Evolutionary conservation across 1,140 invertebrate species (phyloP).

Genomic region (Euura lappo): DNA sequence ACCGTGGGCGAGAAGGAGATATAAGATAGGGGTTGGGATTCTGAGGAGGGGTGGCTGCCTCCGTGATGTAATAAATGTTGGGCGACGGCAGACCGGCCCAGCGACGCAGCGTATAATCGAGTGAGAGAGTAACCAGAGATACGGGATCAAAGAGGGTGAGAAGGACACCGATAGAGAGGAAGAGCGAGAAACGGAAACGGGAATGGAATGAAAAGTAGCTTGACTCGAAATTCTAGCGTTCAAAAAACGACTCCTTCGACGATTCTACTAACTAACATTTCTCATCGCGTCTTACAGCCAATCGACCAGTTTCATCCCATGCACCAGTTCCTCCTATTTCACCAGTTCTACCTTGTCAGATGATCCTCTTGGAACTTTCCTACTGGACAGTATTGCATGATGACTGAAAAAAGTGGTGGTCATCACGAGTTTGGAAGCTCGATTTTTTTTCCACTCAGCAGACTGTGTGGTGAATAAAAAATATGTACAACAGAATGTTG

Average conservation of each 20-base stretch:
- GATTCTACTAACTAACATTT: background rate
- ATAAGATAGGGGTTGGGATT: background rate
- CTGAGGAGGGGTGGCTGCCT: background rate
- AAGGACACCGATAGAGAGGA: too few species aligned
- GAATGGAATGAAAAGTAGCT: slow-evolving; percentile 4
- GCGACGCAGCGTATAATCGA: slow-evolving; percentile 4
- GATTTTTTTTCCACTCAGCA: too few species aligned
- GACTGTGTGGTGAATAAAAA: too few species aligned
- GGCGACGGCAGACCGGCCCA: background rate
- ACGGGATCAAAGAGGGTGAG: too few species aligned
- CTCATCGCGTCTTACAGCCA: background rate
- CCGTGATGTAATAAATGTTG: slow-evolving; percentile 5
- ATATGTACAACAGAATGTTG: background rate
- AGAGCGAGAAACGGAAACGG: background rate
- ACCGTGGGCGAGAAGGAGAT: background rate
- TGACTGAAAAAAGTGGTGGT: too few species aligned
- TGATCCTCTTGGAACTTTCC: too few species aligned
- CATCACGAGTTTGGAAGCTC: too few species aligned
- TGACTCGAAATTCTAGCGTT: background rate
- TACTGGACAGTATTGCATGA: too few species aligned
- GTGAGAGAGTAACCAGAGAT: background rate
- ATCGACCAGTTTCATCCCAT: background rate
- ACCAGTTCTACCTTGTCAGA: background rate
- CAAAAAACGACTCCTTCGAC: background rate
- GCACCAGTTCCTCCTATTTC: background rate